Evolutionary conservation across 1,140 invertebrate genomes (phyloP), one percentile per base, ranked within the genome.

Genomic region (Oreohelix idahoensis): DNA sequence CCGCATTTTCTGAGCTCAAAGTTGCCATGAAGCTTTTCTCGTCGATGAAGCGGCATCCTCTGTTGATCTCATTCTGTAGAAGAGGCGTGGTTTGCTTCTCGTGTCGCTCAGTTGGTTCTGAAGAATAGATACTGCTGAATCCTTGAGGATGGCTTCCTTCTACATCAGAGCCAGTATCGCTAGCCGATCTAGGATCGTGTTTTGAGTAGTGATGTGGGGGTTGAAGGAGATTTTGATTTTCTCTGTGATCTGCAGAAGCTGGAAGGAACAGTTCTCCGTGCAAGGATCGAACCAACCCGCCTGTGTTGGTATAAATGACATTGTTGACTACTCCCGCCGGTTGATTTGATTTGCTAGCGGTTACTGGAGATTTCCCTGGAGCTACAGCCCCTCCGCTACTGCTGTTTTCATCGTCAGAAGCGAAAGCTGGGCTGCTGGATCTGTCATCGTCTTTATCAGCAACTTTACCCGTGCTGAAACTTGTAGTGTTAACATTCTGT

Each of bases 361-460:
- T 78, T 32, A 85, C 84, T 26, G 85, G 73, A 0, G 83, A 84
- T 29, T 85, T 87, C n/a, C 51, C 70, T 17, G 80, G 66, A 8
- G 11, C 63, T 32, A 29, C 63, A 32, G n/a, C 63, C 5, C 63
- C 63, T 20, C 80, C 84, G 71, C 86, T 88, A 96, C 88, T 90
- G 42, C 87, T 87, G 69, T 90, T 89, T 26, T 95, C 94, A 71
- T 98, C 97, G 92, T 99, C 98, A 0, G 97, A 98, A 85, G 98
- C 97, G 92, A 98, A 98, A 0, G 96, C 97, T 0, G 97, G 97
- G 90, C 97, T 98, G 89, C 97, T 98, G 0, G 97, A 98, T 39
- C 97, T 93, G 92, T 99, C 97, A 17, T 96, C 96, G 23, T 94
- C 94, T 32, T 90, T 90, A n/a, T 90, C 91, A 70, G 90, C 91